phyloP scores from a whole-genome alignment of 1,140 invertebrate genomes.

The Gyrodactylus salaris region DNA sequence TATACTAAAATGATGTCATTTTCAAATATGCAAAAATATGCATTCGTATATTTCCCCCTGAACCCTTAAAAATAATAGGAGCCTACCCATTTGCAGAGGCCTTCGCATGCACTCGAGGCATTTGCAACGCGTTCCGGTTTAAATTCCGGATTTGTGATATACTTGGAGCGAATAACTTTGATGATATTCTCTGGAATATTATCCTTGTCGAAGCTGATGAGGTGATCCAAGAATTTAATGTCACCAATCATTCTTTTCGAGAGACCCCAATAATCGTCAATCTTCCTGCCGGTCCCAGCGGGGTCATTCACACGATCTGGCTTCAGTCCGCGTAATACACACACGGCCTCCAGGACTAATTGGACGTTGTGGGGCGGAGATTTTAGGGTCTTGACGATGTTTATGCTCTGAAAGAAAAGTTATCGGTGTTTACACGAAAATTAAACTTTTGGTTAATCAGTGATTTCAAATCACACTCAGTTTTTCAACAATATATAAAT shows the following conservation, averaged over 20 bases:
- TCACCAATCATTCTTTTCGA: slow-evolving; percentile 20
- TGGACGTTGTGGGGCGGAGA: slow-evolving; percentile 16
- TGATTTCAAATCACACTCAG: too few species aligned
- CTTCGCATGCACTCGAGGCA: slow-evolving; percentile 21
- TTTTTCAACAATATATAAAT: too few species aligned
- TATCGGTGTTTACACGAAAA: slow-evolving; percentile 9
- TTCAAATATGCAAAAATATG: not conserved
- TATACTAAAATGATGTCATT: not conserved
- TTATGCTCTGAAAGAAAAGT: slow-evolving; percentile 16
- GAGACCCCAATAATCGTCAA: slow-evolving; percentile 21
- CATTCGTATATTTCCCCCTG: too few species aligned
- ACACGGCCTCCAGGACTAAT: slow-evolving; percentile 20
- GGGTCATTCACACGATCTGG: slow-evolving; percentile 19
- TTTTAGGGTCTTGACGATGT: slow-evolving; percentile 20
- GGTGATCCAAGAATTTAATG: slow-evolving; percentile 20
- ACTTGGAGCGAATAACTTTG: slow-evolving; percentile 18
- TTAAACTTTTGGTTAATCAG: not conserved
- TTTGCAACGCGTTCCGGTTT: slow-evolving; percentile 19
- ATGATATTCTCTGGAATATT: slow-evolving; percentile 16
- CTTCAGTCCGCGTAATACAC: slow-evolving; percentile 19
- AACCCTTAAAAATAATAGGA: too few species aligned
- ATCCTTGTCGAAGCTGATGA: slow-evolving; percentile 19
- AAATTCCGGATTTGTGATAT: slow-evolving; percentile 20
- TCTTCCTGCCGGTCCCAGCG: slow-evolving; percentile 19
- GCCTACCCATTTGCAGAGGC: slow-evolving; percentile 20